Base-by-base conservation (phyloP, 2,888 invertebrate species). In the Cerastis leucographa region DNA sequence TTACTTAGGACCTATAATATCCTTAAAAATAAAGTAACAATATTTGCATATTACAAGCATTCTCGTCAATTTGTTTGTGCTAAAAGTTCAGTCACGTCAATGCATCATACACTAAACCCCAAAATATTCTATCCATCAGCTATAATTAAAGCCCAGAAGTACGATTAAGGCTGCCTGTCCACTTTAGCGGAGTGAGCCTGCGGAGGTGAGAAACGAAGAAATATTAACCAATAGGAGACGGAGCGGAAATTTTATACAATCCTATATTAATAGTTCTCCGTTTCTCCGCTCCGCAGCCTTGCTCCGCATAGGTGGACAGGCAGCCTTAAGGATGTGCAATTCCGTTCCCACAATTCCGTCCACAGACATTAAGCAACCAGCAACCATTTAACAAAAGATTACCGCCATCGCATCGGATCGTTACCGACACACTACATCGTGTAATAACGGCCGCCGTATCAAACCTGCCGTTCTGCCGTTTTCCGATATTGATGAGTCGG, bases 401-500 rank as follows among this genome's bases (percentile, higher is more conserved):
- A 82, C 71, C 42, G 35, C 40, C 40, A 76, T 83, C 35, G 49
- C 25, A 42, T 51, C n/a, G 71, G 46, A 78, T 59, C 73, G 64
- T 35, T 64, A 65, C 51, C 76, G 40, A 42, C 54, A 54, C 69
- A 73, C 56, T 80, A 78, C 82, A 85, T 79, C 71, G 77, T 84
- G 90, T 85, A 85, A 90, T 89, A 91, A 86, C 87, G 87, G 81
- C 72, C 71, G 83, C 74, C 84, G 88, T 92, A 93, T 93, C 92
- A 93, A 92, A 92, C 92, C 86, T 79, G 79, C 85, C 92, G 91
- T 90, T 93, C 91, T 89, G 80, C 85, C 92, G 91, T 90, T 93
- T 91, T 89, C 92, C 92, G 92, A 94, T 94, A 94, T 94, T 94
- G 94, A 95, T 94, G 94, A 92, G 91, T 89, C 86, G 90, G 91